Base-by-base conservation (phyloP, 2,797 vertebrate species). In the Mionectes olivaceus region DNA sequence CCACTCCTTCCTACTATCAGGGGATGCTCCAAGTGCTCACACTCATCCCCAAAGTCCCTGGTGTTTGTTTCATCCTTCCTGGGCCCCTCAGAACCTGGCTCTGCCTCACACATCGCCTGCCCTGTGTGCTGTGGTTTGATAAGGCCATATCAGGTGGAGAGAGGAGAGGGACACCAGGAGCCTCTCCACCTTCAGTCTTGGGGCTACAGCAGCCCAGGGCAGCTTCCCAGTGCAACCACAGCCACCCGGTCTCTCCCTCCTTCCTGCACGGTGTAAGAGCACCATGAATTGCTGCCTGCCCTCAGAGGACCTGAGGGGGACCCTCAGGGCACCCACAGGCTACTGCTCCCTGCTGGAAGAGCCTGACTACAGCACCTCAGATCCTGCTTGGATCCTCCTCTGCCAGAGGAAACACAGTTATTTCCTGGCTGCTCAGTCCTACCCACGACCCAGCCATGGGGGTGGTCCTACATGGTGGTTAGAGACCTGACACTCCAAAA, bases 401-500 rank as follows among this genome's bases (percentile, higher is more conserved):
- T 39, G 49, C 47, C 74, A 61, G 37, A 69, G 69, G 28, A 83
- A 86, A 63, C 63, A 2, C 33, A 2, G 0, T 53, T 28, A 43
- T 41, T 55, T 83, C 53, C 78, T 39, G 81, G 44, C 33, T 75
- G 61, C 22, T 8, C 18, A 4, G 59, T 61, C 32, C 82, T 33
- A 41, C 1, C 2, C 27, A 39, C 0, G 10, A 12, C 37, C 32
- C 27, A 23, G n/a, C 33, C 39, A 32, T 0, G 0, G 21, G 27
- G 19, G 4, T 22, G 33, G 46, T 21, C 24, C 41, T 57, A 5
- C 8, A 3, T 13, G 64, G 56, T 37, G 23, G 13, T 4, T 64
- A 37, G 65, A 64, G 49, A 74, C 41, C 59, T 18, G 23, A 52
- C 17, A 7, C 21, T 56, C 56, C 32, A 50, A 86, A 76, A 56